These are phyloP conservation scores for Omphaloscelis lunosa DNA, from an alignment of 2,888 invertebrate genomes.

Conservation along the genomic window DNA sequence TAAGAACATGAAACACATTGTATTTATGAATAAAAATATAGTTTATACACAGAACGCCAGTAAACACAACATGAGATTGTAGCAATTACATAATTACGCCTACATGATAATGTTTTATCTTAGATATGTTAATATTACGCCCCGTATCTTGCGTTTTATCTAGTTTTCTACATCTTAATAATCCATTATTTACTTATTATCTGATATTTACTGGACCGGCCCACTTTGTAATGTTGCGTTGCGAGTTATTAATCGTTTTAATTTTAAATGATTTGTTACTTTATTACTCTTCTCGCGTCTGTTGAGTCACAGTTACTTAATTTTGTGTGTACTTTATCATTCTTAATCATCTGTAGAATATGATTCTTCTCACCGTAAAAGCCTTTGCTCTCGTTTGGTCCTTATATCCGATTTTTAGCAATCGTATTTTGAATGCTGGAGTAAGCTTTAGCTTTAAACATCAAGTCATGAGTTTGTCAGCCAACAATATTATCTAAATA, in stretches of 20 bases:
- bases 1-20: constrained; percentile 24
- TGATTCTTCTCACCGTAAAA: neutral
- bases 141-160: constrained; percentile 53
- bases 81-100: constrained; percentile 61
- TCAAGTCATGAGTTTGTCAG: neutral
- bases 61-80: constrained; percentile 51
- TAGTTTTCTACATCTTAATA: constrained; percentile 60
- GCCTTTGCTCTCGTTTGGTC: neutral
- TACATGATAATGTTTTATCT: constrained; percentile 55
- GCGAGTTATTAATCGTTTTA: neutral
- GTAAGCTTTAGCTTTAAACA: neutral
- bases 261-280: neutral
- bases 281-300: neutral
- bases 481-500: constrained; percentile 4
- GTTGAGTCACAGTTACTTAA: neutral
- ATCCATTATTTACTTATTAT: constrained; percentile 58
- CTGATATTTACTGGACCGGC: constrained; percentile 36
- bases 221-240: constrained; percentile 28
- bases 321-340: neutral
- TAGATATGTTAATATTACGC: constrained; percentile 56
- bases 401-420: neutral
- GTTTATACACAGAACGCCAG: constrained; percentile 19
- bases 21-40: constrained; percentile 42
- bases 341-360: neutral
- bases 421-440: neutral